Conservation (phyloP, 1,140 invertebrate genomes). For the Hylaeus anthracinus region DNA sequence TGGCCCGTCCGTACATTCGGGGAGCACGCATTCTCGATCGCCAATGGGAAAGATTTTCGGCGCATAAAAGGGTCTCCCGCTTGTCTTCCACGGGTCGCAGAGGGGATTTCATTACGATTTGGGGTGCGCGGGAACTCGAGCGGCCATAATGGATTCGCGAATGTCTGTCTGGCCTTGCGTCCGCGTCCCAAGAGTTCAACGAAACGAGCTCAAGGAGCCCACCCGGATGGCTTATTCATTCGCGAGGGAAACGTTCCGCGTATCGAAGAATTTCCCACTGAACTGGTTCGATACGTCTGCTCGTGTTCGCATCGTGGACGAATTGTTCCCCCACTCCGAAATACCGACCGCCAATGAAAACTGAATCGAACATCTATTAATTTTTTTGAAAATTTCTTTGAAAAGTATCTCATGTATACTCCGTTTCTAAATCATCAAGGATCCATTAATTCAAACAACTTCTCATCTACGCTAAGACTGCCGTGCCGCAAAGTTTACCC, state of each 20-base stretch:
- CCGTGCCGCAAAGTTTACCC: too few species aligned
- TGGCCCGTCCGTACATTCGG: slow-evolving; percentile 40
- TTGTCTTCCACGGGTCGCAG: slow-evolving; percentile 38
- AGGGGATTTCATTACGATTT: slow-evolving; percentile 65
- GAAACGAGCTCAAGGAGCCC: slow-evolving; percentile 32
- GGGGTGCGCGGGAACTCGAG: slow-evolving; percentile 53
- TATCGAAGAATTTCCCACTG: slow-evolving; percentile 9
- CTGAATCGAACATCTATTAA: too few species aligned
- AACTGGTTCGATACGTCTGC: not conserved
- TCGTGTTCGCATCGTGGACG: too few species aligned
- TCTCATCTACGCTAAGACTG: too few species aligned
- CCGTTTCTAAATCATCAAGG: too few species aligned
- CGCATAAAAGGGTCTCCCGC: slow-evolving; percentile 54
- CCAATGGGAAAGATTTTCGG: slow-evolving; percentile 67
- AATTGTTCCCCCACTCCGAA: too few species aligned
- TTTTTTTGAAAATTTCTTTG: too few species aligned
- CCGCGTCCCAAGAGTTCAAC: slow-evolving; percentile 49
- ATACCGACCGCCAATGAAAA: too few species aligned
- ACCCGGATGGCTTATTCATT: not conserved
- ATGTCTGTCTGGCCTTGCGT: slow-evolving; percentile 58
- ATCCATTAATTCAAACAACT: too few species aligned
- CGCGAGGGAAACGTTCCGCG: not conserved
- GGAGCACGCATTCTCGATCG: slow-evolving; percentile 53
- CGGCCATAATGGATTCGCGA: slow-evolving; percentile 59
- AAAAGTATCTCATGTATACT: too few species aligned